Evolutionary conservation across 2,113 vertebrate genomes (phyloP).

Genomic region (Pterocles orientalis): DNA sequence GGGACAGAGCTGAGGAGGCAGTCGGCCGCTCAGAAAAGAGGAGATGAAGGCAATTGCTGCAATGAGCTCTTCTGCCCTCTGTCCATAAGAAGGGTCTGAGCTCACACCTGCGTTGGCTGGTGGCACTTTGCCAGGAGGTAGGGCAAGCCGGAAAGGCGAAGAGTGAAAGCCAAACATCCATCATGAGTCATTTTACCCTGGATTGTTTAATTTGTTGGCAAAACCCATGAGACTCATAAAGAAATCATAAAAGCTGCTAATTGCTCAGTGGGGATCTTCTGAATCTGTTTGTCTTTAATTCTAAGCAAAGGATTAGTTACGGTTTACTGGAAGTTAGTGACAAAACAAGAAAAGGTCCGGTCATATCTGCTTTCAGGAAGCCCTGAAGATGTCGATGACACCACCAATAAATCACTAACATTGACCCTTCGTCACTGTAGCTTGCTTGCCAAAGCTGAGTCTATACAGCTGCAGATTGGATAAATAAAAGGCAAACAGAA

Average conservation of each 20-base stretch:
- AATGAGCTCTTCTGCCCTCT: not conserved
- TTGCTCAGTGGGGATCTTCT: not conserved
- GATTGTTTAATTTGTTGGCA: not conserved
- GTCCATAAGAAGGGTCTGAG: not conserved
- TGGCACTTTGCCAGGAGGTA: not conserved
- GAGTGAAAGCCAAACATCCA: not conserved
- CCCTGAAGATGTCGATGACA: not conserved
- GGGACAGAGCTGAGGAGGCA: not conserved
- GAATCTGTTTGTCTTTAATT: not conserved
- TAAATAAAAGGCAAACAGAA: not conserved
- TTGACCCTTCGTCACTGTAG: not conserved
- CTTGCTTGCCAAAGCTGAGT: not conserved
- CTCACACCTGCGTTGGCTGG: accelerated
- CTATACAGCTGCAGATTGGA: not conserved
- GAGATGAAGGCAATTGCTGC: not conserved
- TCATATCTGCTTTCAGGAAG: not conserved
- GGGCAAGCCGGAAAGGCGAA: accelerated
- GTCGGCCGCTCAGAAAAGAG: not conserved
- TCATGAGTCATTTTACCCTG: not conserved
- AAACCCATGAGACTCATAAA: not conserved
- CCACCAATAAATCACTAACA: not conserved
- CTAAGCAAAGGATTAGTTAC: not conserved
- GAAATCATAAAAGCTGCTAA: not conserved
- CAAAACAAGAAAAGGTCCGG: not conserved
- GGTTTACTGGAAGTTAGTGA: not conserved